Percentiles rank a stretch among this genome's conserved stretches.
Evolutionary conservation across 2,888 invertebrate genomes (phyloP).

Genomic region (Cephus nigrinus): DNA sequence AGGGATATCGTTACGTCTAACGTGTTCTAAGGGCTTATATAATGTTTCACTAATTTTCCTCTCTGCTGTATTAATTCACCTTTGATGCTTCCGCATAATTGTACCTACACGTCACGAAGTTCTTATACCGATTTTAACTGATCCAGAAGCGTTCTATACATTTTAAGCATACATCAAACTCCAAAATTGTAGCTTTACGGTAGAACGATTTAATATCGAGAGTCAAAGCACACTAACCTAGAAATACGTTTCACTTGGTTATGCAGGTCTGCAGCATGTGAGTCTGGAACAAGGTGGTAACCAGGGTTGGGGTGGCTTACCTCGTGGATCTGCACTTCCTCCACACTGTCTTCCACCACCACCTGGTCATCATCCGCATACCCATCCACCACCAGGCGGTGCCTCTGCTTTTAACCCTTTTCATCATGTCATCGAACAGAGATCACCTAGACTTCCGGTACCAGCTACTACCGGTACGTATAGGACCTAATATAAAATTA

Average conservation of each 20-base stretch:
- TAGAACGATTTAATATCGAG: not conserved
- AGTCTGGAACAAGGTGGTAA: constrained; percentile 60
- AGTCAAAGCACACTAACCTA: not conserved
- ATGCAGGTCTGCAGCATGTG: constrained; percentile 60
- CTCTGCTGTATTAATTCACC: not conserved
- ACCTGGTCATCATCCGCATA: constrained; percentile 56
- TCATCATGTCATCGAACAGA: constrained; percentile 61
- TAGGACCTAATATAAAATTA: not conserved
- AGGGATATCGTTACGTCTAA: not conserved
- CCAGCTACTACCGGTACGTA: constrained; percentile 45
- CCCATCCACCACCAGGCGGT: constrained; percentile 52
- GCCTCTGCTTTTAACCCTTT: constrained; percentile 64
- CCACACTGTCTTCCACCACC: constrained; percentile 65
- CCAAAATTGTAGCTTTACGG: not conserved
- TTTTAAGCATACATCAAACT: not conserved
- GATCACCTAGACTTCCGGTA: constrained; percentile 58
- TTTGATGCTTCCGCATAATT: not conserved
- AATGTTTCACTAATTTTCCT: not conserved
- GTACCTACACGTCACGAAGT: not conserved
- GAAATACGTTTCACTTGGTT: constrained; percentile 31
- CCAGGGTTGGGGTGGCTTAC: constrained; percentile 61
- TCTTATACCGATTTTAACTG: not conserved
- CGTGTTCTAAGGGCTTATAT: not conserved
- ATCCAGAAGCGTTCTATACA: not conserved
- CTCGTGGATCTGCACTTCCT: constrained; percentile 54